A percentile compares a stretch with the other conserved stretches of the same genome.
Evolutionary conservation across 2,113 vertebrate genomes (phyloP).

Genomic region (Plotosus lineatus): DNA sequence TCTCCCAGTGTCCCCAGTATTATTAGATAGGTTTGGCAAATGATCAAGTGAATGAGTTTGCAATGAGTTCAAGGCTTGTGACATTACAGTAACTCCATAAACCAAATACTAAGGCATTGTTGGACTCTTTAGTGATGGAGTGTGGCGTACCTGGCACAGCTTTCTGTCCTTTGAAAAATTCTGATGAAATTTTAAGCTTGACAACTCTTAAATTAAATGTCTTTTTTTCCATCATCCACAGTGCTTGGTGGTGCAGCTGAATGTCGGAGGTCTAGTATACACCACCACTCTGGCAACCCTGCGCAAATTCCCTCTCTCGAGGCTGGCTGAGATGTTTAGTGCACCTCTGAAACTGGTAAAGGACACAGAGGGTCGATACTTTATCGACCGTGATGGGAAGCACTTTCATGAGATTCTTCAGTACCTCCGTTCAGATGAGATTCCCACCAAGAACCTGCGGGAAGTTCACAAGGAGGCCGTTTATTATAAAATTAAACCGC

Average conservation of each 20-base stretch:
- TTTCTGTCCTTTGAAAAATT: no score
- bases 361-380: slow-evolving; percentile 79
- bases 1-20: no score
- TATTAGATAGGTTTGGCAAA: no score
- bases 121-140: no score
- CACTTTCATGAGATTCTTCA: slow-evolving; percentile 84
- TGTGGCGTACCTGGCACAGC: no score
- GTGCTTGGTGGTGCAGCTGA: slow-evolving; percentile 78
- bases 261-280: slow-evolving; percentile 83
- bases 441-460: slow-evolving; percentile 75
- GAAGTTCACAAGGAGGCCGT: slow-evolving; percentile 85
- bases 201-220: background rate
- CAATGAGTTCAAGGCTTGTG: background rate
- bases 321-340: slow-evolving; percentile 79
- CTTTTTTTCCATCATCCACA: slow-evolving; percentile 57
- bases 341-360: slow-evolving; percentile 60
- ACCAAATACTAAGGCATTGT: background rate
- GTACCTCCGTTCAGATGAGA: slow-evolving; percentile 79
- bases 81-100: background rate
- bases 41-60: no score
- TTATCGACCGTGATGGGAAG: slow-evolving; percentile 84
- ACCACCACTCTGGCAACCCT: slow-evolving; percentile 79
- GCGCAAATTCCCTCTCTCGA: slow-evolving; percentile 79
- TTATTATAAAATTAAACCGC: slow-evolving; percentile 80
- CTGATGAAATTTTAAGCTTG: background rate